Evolutionary conservation across 1,140 invertebrate species (phyloP), one percentile per base, ranked within the genome.

Genomic region (Zaprionus lachaisei): DNA sequence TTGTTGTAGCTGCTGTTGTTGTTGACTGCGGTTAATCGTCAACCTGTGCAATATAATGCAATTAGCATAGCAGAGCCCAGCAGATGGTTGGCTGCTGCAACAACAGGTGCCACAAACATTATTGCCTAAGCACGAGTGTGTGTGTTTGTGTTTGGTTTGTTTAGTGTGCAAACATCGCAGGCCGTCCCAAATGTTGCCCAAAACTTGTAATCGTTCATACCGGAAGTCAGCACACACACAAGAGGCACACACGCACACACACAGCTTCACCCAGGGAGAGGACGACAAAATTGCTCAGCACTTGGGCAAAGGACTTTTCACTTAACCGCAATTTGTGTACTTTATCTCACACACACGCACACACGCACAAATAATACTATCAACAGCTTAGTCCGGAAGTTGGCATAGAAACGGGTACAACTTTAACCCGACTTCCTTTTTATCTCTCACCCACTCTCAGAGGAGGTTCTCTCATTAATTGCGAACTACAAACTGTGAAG

Each of bases 31-130:
- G 83, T 77, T 70, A 65, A 74, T 37, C 44, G 49, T 56, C 54
- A 55, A 51, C 54, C 72, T 44, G 78, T 60, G 56, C 41, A 47
- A 64, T 77, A 70, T 82, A 85, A 90, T 90, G 68, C 81, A 89
- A 89, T 90, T 89, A 89, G 71, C 68, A 38, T 67, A 51, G 44
- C 75, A 74, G 71, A 90, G 71, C 68, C 38, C 61, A 51, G 44
- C 75, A 74, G 71, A 4, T 75, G 76, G 51, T 67, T 41, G 31
- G 68, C 60, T 38, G 37, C 5, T 41, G 38, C 38, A 15, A 15
- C 38, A 83, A 83, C 82, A 85, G 83, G 82, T 85, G 82, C 49
- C 62, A 41, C 60, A 54, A 64, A 28, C 17, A 44, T 17, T 24
- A 24, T 26, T 83, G 74, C 70, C 64, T 76, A 68, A 70, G 80